Base-by-base conservation (phyloP, 2,113 vertebrate species). In the Lophius piscatorius region DNA sequence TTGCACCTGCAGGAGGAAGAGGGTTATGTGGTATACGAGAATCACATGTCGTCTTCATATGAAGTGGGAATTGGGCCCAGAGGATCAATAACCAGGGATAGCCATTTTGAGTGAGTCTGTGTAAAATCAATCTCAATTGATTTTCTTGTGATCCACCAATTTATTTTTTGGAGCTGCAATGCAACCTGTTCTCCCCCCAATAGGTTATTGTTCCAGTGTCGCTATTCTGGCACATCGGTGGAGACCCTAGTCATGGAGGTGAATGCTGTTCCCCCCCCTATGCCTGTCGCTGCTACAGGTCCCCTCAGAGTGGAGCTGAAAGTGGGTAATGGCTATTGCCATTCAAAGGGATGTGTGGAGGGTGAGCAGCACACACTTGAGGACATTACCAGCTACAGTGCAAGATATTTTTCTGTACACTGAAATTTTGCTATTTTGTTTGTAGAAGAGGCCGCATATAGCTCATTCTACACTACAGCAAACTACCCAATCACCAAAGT, bases 51-150 rank as follows among this genome's bases (percentile, higher is more conserved):
- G 0, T 89, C 89, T 0, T 85, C 86, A 0, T 89, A 90, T 57
- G 87, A 90, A 33, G 88, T 91, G 26, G 85, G 82, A 22, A 2
- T 88, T 13, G 90, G 88, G n/a, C 78, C 83, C 10, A 81, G 56
- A 63, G 91, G 90, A 0, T 86, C 87, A 3, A 89, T 92, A 68
- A 91, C 87, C 22, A 86, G 90, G 46, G 91, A 92, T 64, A 90
- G 88, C 31, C 81, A 86, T 48, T 92, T 88, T 88, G 88, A 90
- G 91, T 92, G 42, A 81, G 89, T 81, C 11, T 10, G 13, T 36
- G 6, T 34, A 12, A 34, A 49, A 31, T 3, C 7, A 13, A 11
- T 11, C 11, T 24, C 6, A 14, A 26, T 22, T 26, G 22, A 14
- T 22, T 21, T 6, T 11, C 20, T 22, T 21, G 11, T 4, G 21